phyloP scores from a whole-genome alignment of 2,797 vertebrate species.

The Chelonia mydas region DNA sequence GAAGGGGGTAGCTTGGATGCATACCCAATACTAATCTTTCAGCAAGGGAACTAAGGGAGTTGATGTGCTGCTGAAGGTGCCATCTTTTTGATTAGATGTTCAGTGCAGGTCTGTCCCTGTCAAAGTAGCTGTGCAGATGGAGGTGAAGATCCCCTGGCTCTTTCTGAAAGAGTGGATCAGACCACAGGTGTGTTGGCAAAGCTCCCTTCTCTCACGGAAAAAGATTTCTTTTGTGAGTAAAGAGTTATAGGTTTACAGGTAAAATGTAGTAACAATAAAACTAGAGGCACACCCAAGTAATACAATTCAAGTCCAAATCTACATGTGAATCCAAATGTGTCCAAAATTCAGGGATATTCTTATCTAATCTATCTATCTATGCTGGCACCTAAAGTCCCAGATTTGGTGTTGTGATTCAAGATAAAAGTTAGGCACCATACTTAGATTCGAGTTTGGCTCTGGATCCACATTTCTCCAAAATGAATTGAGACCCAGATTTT shows the following conservation, averaged over 20 bases:
- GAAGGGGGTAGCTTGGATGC: not conserved
- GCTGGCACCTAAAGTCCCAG: not conserved
- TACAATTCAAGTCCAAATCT: not conserved
- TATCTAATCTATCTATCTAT: not conserved
- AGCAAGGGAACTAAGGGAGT: not conserved
- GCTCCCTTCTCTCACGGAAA: not conserved
- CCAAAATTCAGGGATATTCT: not conserved
- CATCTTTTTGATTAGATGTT: not conserved
- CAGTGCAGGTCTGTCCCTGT: constrained; percentile 22
- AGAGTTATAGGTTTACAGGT: not conserved
- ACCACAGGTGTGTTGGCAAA: not conserved
- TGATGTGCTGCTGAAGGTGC: constrained; percentile 31
- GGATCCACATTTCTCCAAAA: not conserved
- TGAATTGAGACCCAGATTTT: not conserved
- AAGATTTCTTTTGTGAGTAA: not conserved
- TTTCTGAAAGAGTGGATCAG: not conserved
- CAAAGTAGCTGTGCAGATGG: not conserved
- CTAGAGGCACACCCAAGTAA: not conserved
- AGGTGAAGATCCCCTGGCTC: not conserved
- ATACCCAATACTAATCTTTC: not conserved
- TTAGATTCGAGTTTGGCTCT: not conserved
- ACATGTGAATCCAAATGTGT: not conserved
- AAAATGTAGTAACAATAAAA: not conserved
- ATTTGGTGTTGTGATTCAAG: not conserved
- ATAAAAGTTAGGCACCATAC: not conserved